phyloP scores from a whole-genome alignment of 2,113 vertebrate genomes.

The Toxostoma redivivum region DNA sequence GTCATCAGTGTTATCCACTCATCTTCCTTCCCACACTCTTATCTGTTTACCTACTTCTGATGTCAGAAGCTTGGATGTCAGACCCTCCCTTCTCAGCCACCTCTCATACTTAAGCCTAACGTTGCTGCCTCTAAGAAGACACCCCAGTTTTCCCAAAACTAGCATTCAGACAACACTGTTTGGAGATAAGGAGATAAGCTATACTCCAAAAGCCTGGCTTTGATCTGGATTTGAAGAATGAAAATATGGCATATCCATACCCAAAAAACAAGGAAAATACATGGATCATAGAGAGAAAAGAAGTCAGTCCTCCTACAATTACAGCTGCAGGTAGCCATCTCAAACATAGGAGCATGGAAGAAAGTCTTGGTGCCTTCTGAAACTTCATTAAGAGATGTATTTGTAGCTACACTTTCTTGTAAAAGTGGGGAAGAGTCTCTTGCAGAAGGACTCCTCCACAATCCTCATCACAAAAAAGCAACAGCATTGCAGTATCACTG shows the following conservation, averaged over 20 bases:
- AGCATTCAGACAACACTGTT: background rate
- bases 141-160: background rate
- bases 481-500: background rate
- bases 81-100: background rate
- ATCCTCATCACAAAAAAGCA: background rate
- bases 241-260: background rate
- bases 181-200: background rate
- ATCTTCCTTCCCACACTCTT: background rate
- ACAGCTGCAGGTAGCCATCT: background rate
- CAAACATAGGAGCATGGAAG: background rate
- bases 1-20: fast-evolving
- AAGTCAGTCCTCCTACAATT: background rate
- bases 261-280: background rate
- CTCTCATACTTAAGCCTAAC: background rate
- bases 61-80: background rate
- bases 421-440: background rate
- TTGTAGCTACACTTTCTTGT: background rate
- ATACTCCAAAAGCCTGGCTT: background rate
- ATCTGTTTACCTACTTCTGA: background rate
- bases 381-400: background rate
- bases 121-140: background rate
- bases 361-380: background rate
- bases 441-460: background rate
- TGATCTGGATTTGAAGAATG: background rate
- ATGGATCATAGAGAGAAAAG: background rate